Evolutionary conservation across 2,113 vertebrate genomes (phyloP), one percentile per base, ranked within the genome.

Genomic region (Empidonax traillii): DNA sequence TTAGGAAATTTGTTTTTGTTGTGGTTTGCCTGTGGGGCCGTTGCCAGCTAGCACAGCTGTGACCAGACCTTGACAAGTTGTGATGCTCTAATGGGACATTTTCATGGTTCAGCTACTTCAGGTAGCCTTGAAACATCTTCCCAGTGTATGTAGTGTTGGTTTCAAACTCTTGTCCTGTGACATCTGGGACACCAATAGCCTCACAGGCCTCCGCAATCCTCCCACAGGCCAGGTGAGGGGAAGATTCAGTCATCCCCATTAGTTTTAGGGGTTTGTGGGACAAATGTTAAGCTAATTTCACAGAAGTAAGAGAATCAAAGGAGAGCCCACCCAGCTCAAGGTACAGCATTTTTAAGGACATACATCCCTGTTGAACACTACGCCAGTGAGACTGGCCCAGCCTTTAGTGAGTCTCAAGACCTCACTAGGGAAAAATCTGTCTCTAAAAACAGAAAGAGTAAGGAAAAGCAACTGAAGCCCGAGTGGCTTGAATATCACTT

Each of bases 191-290:
- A 46, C 20, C 0, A 1, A 41, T 17, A 73, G 23, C 23, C 18
- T 49, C 0, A 0, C 3, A 49, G 73, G 19, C 35, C 35, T 65
- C 30, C 19, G 61, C 1, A 3, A 6, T 14, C n/a, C 49, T 41
- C 21, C 27, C 20, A 14, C 19, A 63, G 77, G 51, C 24, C 56
- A 53, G 9, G 28, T 43, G 27, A 52, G 27, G 21, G 35, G 25
- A 55, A 58, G 22, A 62, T 9, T 41, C 33, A 72, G 31, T 20
- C 5, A 0, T 33, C 20, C 25, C 16, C 31, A 18, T 49, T 33
- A 67, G 28, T 78, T 68, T 59, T 81, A 78, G 59, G 41, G 7
- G 7, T 24, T 79, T 3, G 1, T 53, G 37, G 53, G 53, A 56
- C 49, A 73, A 73, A 62, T 53, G 14, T 49, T 16, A 33, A 77